Conservation (phyloP, 2,888 invertebrate genomes). For the Camptogramma bilineatum region DNA sequence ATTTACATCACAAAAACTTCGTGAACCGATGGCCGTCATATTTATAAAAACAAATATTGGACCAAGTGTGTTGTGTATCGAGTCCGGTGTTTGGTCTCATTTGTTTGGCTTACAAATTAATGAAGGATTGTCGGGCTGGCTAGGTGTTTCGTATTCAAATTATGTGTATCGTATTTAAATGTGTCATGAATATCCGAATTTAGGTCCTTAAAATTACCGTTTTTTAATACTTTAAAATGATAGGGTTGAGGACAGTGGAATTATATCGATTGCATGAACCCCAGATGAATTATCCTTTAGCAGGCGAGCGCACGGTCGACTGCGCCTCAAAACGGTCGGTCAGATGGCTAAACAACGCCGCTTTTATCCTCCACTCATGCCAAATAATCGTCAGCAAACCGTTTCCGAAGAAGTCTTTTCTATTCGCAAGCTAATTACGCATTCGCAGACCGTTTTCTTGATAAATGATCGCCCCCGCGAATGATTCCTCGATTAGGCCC, state of each 20-base stretch:
- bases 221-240: slow-evolving; percentile 28
- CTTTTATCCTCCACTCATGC: slow-evolving; percentile 72
- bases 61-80: slow-evolving; percentile 77
- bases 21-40: slow-evolving; percentile 78
- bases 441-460: slow-evolving; percentile 76
- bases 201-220: slow-evolving; percentile 17
- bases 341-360: slow-evolving; percentile 66
- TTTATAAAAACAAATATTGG: slow-evolving; percentile 82
- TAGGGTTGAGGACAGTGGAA: slow-evolving; percentile 50
- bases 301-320: slow-evolving; percentile 68
- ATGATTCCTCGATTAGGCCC: slow-evolving; percentile 82
- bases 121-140: slow-evolving; percentile 74
- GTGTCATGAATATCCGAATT: slow-evolving; percentile 39
- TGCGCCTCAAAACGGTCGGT: slow-evolving; percentile 73
- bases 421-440: slow-evolving; percentile 72
- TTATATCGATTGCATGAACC: slow-evolving; percentile 62
- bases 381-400: slow-evolving; percentile 73
- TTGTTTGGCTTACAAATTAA: slow-evolving; percentile 79
- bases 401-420: slow-evolving; percentile 57
- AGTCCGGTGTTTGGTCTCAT: slow-evolving; percentile 76
- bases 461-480: slow-evolving; percentile 79
- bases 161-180: slow-evolving; percentile 53
- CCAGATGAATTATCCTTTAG: slow-evolving; percentile 76
- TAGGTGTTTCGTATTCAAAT: slow-evolving; percentile 62
- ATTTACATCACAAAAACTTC: slow-evolving; percentile 80